A percentile compares a stretch with the other conserved stretches of the same genome.
Evolutionary conservation across 2,113 vertebrate species (phyloP).

Genomic region (Silurus glanis): DNA sequence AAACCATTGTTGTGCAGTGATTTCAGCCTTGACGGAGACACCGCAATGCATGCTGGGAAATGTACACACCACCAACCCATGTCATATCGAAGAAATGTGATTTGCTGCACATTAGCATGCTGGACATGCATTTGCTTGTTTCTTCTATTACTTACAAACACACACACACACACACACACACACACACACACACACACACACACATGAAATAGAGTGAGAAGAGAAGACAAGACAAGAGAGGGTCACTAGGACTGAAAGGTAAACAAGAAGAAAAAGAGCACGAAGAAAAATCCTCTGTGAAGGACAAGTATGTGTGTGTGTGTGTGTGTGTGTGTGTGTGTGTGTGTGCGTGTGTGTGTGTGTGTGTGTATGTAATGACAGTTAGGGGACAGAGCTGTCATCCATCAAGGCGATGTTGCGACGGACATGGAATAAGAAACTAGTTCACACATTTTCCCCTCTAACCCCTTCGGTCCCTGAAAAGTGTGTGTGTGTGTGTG

Average conservation of each 20-base stretch:
- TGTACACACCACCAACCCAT: slow-evolving; percentile 10
- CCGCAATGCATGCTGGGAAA: slow-evolving; percentile 26
- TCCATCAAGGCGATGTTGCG: slow-evolving; percentile 59
- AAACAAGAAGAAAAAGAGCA: background rate
- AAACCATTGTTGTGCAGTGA: no score
- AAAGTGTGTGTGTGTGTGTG: slow-evolving; percentile 2
- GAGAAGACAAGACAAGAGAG: background rate
- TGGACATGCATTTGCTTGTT: slow-evolving; percentile 8
- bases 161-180: background rate
- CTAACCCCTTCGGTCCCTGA: background rate
- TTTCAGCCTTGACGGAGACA: background rate
- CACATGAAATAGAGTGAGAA: background rate
- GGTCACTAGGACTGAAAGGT: slow-evolving; percentile 7
- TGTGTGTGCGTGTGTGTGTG: slow-evolving; percentile 41
- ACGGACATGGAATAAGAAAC: slow-evolving; percentile 58
- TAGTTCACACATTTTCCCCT: slow-evolving; percentile 13
- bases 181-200: slow-evolving; percentile 8
- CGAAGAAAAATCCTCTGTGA: slow-evolving; percentile 27
- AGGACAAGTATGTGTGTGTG: slow-evolving; percentile 32
- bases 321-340: slow-evolving; percentile 12
- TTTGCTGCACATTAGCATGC: slow-evolving; percentile 38
- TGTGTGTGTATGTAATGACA: slow-evolving; percentile 45
- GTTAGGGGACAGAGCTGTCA: slow-evolving; percentile 55
- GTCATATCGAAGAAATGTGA: background rate
- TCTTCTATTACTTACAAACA: background rate